Conservation (phyloP, 2,888 invertebrate species). For the Eurytoma californica region DNA sequence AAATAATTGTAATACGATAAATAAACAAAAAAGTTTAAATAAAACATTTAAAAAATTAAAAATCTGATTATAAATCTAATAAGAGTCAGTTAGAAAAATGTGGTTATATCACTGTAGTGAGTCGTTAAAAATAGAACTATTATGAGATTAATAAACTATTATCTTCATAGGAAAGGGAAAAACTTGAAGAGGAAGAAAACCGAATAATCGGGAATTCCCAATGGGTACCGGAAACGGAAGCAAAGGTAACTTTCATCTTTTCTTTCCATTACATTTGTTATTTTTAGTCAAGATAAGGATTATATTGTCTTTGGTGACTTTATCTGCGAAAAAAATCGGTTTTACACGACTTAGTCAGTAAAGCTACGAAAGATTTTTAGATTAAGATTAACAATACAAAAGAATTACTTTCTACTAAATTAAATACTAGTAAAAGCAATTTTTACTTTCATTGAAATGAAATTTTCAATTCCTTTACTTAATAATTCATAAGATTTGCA, state of each 20-base stretch:
- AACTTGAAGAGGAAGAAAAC: slow-evolving; percentile 4
- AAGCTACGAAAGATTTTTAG: background rate
- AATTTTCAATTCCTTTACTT: too few relatives aligned
- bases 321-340: slow-evolving; percentile 10
- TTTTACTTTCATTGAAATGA: too few relatives aligned
- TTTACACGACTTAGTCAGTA: slow-evolving; percentile 8
- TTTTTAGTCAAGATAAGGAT: slow-evolving; percentile 17
- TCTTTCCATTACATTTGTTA: slow-evolving; percentile 15
- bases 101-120: too few relatives aligned
- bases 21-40: too few relatives aligned
- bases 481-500: too few relatives aligned
- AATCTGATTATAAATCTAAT: too few relatives aligned
- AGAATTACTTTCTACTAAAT: too few relatives aligned
- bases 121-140: too few relatives aligned
- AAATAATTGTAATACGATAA: too few relatives aligned
- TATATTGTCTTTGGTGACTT: background rate
- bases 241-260: slow-evolving; percentile 48
- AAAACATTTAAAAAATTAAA: too few relatives aligned
- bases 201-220: slow-evolving; percentile 24
- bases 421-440: too few relatives aligned
- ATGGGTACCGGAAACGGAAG: slow-evolving; percentile 56
- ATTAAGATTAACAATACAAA: background rate
- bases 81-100: too few relatives aligned
- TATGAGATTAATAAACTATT: background rate
- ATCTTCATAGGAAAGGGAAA: slow-evolving; percentile 12